A percentile compares a stretch with the other conserved stretches of the same genome.
Evolutionary conservation across 2,888 invertebrate species (phyloP).

Genomic region (Oxytorus armatus): DNA sequence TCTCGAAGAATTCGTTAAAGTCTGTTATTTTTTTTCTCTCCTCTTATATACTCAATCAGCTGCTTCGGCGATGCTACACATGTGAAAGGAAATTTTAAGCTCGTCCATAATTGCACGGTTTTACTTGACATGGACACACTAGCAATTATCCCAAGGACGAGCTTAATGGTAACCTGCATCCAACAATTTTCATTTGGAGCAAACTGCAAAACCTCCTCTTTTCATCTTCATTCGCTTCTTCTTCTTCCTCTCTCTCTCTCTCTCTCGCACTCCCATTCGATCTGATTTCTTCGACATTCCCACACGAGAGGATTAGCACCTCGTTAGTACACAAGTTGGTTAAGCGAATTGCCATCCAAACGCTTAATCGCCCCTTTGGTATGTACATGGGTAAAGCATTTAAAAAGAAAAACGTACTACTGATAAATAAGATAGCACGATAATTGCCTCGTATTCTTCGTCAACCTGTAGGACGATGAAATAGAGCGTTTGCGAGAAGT

Average conservation of each 20-base stretch:
- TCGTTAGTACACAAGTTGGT: conserved; percentile 14
- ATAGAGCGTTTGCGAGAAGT: conserved; percentile 47
- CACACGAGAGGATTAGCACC: conserved; percentile 34
- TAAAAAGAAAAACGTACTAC: too few species aligned
- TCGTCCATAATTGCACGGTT: conserved; percentile 36
- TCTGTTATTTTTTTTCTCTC: not conserved
- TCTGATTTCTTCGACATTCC: conserved; percentile 39
- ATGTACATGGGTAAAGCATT: conserved; percentile 14
- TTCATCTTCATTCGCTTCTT: conserved; percentile 4
- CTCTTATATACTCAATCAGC: not conserved
- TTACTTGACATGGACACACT: conserved; percentile 8
- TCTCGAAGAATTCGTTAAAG: not conserved
- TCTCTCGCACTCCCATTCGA: conserved; percentile 26
- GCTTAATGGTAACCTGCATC: conserved; percentile 21
- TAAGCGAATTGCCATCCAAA: conserved; percentile 38
- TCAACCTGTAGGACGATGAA: conserved; percentile 48
- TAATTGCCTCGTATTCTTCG: not conserved
- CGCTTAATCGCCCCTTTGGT: conserved; percentile 40
- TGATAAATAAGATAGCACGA: conserved; percentile 14
- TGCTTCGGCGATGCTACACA: not conserved
- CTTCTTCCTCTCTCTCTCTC: conserved; percentile 9
- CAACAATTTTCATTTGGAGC: conserved; percentile 24
- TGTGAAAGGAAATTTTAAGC: conserved; percentile 12
- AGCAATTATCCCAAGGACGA: conserved; percentile 50
- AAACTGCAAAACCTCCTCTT: conserved; percentile 10